Evolutionary conservation across 2,113 vertebrate species (phyloP).

Genomic region (Struthidea cinerea): DNA sequence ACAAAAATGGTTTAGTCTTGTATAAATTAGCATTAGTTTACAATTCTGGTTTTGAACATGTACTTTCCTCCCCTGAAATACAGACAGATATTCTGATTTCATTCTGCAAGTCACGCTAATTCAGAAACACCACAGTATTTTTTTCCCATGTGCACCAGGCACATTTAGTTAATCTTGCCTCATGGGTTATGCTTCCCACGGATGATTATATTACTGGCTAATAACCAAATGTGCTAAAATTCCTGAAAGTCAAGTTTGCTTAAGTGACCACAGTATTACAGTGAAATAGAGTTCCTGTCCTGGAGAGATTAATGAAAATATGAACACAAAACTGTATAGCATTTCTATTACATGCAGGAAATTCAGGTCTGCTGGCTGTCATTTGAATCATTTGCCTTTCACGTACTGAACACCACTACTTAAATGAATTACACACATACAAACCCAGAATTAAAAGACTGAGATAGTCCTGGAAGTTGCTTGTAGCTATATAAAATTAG

Average conservation of each 20-base stretch:
- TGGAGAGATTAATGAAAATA: not conserved
- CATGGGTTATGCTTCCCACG: not conserved
- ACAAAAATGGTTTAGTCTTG: not conserved
- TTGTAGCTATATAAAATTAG: not conserved
- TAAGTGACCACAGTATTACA: not conserved
- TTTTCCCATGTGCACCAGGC: not conserved
- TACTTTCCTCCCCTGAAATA: not conserved
- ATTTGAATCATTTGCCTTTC: not conserved
- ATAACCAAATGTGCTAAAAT: not conserved
- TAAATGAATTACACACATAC: not conserved
- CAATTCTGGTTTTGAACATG: not conserved
- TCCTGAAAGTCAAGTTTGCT: not conserved
- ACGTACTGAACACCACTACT: rapidly evolving
- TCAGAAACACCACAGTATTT: not conserved
- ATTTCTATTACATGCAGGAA: not conserved
- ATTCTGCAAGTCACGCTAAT: not conserved
- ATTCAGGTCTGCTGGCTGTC: not conserved
- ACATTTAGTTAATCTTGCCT: not conserved
- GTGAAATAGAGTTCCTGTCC: not conserved
- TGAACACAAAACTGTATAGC: not conserved
- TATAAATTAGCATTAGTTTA: not conserved
- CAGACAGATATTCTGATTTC: not conserved
- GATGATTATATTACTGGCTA: not conserved
- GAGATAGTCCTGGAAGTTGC: not conserved
- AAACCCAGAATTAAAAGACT: not conserved